Evolutionary conservation across 2,113 vertebrate genomes (phyloP), one percentile per base, ranked within the genome.

Genomic region (Corapipo altera): DNA sequence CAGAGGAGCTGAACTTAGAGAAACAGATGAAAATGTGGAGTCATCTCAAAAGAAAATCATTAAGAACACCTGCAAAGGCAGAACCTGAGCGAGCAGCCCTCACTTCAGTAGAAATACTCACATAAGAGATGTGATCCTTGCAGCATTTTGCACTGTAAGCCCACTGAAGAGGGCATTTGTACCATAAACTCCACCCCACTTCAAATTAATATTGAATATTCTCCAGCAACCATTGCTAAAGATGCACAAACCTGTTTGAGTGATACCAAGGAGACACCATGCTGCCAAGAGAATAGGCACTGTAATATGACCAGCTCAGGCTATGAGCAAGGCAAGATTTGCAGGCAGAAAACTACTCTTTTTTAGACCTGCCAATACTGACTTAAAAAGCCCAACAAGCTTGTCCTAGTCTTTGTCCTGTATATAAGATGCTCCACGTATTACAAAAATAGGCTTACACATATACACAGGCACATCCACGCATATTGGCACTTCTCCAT

Each of bases 1-100:
- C 88, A 92, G 46, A 85, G 39, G 30, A 95, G 74, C 28, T 69
- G 65, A 51, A 41, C 61, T 89, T 87, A 52, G 64, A 80, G 57
- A 87, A 91, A 92, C 24, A 51, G 76, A 75, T 6, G 15, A 76
- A 41, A 84, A 9, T 33, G 8, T 52, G 27, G 33, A 44, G 41
- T 64, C 48, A 74, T 43, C 64, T 72, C 44, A 87, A 74, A 82
- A 89, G 22, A 78, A 91, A 82, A 61, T 13, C 44, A 55, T 33
- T 70, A 69, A 62, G 46, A 72, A 18, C 11, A 76, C 57, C 37
- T 74, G 27, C 7, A 88, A 84, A 92, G 24, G 44, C 57, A 78
- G 39, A 11, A n/a, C 20, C 79, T 74, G 62, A 72, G 49, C 37
- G 62, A 73, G 62, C 20, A 94, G 49, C 12, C 59, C 44, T 64